Evolutionary conservation across 2,888 invertebrate species (phyloP), one percentile per base, ranked within the genome.

Genomic region (Allolobophora icterica): DNA sequence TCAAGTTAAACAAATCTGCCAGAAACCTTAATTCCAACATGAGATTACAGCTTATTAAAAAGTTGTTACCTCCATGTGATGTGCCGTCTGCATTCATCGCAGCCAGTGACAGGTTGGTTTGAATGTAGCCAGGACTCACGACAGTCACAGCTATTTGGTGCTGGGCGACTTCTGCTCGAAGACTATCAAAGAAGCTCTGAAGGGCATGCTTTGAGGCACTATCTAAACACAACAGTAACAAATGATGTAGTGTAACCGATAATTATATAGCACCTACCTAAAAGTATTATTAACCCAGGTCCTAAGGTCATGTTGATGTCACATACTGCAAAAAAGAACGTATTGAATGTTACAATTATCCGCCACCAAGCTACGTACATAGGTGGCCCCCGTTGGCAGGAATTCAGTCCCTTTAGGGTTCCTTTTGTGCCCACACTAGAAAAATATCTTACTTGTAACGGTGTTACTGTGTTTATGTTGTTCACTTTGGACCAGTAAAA

Each of bases 171-270:
- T 99, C 99, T 42, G 98, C 97, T 93, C 99, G 96, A 89, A 99
- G 96, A 71, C 97, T 97, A 95, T 99, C 99, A 92, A 97, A 97
- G 96, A 98, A 99, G 30, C 98, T 99, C 96, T 99, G 98, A 91
- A 98, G 94, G 0, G 99, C 99, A 96, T 99, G 98, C 95, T 99
- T 99, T 0, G 98, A 98, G 34, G 99, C 98, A 91, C 97, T 96
- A 96, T 99, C 96, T 96, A 93, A 34, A 93, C 91, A 52, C 38
- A 30, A 87, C 34, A 87, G 38, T 35, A 87, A 87, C 87, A 34
- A 87, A 19, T 34, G 84, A 84, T 30, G 19, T 19, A 84, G 84
- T 84, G 17, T 35, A 84, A 33, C 24, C 21, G 83, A 83, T 45
- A 11, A 52, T 24, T 52, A 52, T 24, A 52, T 24, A 24, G 52